Evolutionary conservation across 2,888 invertebrate species (phyloP), one percentile per base, ranked within the genome.

Genomic region (Tetragnatha montana): DNA sequence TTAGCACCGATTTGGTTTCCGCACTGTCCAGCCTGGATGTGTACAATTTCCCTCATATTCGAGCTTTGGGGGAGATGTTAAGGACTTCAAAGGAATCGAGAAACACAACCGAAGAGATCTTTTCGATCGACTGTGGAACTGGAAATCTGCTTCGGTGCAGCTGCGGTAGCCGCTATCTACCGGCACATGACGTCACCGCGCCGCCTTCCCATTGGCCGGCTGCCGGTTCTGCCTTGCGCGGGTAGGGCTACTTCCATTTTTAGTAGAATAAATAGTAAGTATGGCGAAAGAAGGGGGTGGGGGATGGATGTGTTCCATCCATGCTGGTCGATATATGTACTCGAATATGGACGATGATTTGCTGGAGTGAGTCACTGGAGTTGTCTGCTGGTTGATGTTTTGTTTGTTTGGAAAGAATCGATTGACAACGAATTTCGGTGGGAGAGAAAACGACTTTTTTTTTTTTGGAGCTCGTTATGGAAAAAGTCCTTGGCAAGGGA

Each of bases 1-100:
- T 94, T 94, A 81, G 94, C 93, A 81, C 94, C 94, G 91, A 94
- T 94, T 92, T 94, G 94, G 92, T 94, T 94, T 79, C 94, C 94
- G 92, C 94, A 94, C 92, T 94, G 94, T 75, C 94, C 94, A 87
- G 94, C 94, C 92, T 94, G 94, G 71, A 94, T 92, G 92, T 94
- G 94, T 76, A 94, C 94, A 91, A 94, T 94, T 93, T 94, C 94
- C 70, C 92, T 86, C 92, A 92, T 92, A 75, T 91, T 92, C 19
- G 10, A 69, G 10, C 8, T 60, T 12, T 10, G 60, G 7, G 17
- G 12, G 1, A 3, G 6, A 60, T 12, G 14, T 81, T 21, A 71
- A 81, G 81, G 75, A 69, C 82, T 35, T 81, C 69, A 49, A 60
- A 12, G 19, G 71, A 51, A 8, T n/a, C 8, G 50, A 50, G 17